Conservation (phyloP, 1,140 invertebrate species). For the Cotesia chilonis region DNA sequence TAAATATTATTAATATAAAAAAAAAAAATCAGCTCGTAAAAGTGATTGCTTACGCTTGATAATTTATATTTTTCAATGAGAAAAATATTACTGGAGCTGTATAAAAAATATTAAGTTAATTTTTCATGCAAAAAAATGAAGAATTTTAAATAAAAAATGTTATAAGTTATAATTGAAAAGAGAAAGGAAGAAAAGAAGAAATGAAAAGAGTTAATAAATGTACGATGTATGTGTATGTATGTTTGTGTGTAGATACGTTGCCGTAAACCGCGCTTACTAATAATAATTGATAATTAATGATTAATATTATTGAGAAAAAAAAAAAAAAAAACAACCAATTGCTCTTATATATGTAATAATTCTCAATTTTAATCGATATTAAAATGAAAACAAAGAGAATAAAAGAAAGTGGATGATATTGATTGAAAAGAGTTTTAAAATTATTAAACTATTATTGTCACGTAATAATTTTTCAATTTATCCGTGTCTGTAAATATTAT, state of each 20-base stretch:
- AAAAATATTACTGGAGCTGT: constrained; percentile 49
- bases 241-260: constrained; percentile 37
- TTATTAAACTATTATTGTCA: constrained; percentile 44
- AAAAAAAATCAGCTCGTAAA: constrained; percentile 7
- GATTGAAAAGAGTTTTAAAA: not conserved
- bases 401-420: constrained; percentile 11
- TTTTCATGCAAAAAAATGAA: not conserved
- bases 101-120: constrained; percentile 18
- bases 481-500: constrained; percentile 65
- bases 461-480: constrained; percentile 58
- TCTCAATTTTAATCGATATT: constrained; percentile 39
- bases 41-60: constrained; percentile 59
- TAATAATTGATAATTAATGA: constrained; percentile 33
- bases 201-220: constrained; percentile 30
- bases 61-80: constrained; percentile 62
- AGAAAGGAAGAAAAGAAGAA: constrained; percentile 25
- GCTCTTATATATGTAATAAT: constrained; percentile 38
- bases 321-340: constrained; percentile 5
- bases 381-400: constrained; percentile 26
- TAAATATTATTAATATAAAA: constrained; percentile 10
- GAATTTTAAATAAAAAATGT: constrained; percentile 32
- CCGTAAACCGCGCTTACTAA: constrained; percentile 43
- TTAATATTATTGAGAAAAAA: too few relatives aligned
- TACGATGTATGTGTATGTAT: constrained; percentile 22
- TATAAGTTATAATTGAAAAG: constrained; percentile 28